Evolutionary conservation across 2,888 invertebrate species (phyloP), one percentile per base, ranked within the genome.

Genomic region (Trichopoda pennipes): DNA sequence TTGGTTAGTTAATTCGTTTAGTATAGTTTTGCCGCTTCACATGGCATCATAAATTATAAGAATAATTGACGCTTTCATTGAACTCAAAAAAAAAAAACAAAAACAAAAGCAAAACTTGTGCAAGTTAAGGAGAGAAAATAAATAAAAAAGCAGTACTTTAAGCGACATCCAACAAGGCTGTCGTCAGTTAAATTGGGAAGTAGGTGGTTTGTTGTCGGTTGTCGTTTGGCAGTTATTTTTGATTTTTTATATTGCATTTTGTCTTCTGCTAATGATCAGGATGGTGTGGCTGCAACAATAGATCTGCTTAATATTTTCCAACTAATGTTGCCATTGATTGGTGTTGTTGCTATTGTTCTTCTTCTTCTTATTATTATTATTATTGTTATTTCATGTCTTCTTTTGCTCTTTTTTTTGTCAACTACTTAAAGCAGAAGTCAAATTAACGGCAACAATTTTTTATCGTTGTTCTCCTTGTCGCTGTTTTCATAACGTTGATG

Each of bases 51-150:
- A 85, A 85, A 85, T 85, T 85, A 85, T 84, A 75, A 63, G 77
- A 84, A 85, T 85, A 85, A 85, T 85, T 85, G 84, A 85, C 84
- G 84, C 84, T 85, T 85, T 73, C 83, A 79, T 64, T 80, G 81
- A 85, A 76, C 81, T 76, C 69, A 76, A 76, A 81, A 80, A 28
- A 28, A 2, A 6, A 28, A 28, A 28, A 2, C 1, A 28, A 28
- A 28, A 53, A 19, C 61, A 70, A 53, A 69, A 69, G 16, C 38
- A 80, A 69, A 56, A 44, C 14, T 63, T 63, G 9, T 35, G 35
- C 56, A 21, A 74, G 32, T 35, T 8, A 23, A 21, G 38, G 19
- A 51, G 14, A 64, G 42, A 53, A 38, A 38, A 51, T 12, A 60
- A 60, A 55, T 16, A 28, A 28, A 28, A 28, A 66, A 66, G 1